phyloP scores from a whole-genome alignment of 1,140 invertebrate genomes.

The Copidosoma floridanum region DNA sequence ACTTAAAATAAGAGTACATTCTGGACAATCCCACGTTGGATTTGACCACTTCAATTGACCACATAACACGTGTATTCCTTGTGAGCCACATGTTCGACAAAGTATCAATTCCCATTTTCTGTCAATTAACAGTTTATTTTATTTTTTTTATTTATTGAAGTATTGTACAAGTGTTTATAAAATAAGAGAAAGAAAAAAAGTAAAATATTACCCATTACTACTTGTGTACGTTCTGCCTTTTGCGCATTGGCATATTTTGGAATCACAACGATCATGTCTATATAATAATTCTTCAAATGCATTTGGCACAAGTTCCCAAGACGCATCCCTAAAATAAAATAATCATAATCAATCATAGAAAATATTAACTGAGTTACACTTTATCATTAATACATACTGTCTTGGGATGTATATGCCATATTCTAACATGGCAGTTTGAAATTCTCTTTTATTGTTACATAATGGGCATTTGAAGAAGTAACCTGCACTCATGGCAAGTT shows the following conservation, averaged over 20 bases:
- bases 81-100: slow-evolving; percentile 61
- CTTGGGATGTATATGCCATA: slow-evolving; percentile 67
- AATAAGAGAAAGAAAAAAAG: too few species aligned
- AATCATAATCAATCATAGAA: neutral
- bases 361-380: too few species aligned
- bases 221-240: slow-evolving; percentile 57
- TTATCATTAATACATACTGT: slow-evolving; percentile 51
- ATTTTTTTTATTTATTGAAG: neutral
- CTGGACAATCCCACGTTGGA: slow-evolving; percentile 48
- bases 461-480: slow-evolving; percentile 71
- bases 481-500: slow-evolving; percentile 63
- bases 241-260: slow-evolving; percentile 59
- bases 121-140: slow-evolving; percentile 27
- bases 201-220: slow-evolving; percentile 57
- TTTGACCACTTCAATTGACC: slow-evolving; percentile 45
- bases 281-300: slow-evolving; percentile 63
- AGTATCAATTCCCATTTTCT: slow-evolving; percentile 61
- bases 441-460: slow-evolving; percentile 64
- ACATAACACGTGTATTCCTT: slow-evolving; percentile 60
- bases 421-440: slow-evolving; percentile 62
- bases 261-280: slow-evolving; percentile 62
- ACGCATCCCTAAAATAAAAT: slow-evolving; percentile 61
- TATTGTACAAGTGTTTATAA: slow-evolving; percentile 10
- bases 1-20: slow-evolving; percentile 45
- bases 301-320: slow-evolving; percentile 68